Evolutionary conservation across 2,888 invertebrate genomes (phyloP).

Genomic region (Linyphia triangularis): DNA sequence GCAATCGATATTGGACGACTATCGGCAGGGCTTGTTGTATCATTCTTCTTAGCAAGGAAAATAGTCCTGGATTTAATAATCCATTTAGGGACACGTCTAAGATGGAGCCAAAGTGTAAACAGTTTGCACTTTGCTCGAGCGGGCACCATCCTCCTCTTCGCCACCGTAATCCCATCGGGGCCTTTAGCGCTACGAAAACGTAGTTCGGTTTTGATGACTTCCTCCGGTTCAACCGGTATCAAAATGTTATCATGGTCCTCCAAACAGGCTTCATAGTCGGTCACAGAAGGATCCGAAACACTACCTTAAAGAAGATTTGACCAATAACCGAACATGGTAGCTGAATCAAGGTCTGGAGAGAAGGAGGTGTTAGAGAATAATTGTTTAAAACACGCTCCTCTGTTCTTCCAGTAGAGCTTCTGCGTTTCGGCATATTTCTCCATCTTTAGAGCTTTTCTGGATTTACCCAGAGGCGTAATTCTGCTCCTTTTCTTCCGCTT

Average conservation of each 20-base stretch:
- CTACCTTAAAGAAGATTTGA: background rate
- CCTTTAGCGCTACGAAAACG: background rate
- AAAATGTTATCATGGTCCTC: background rate
- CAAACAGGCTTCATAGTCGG: background rate
- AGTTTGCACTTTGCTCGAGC: background rate
- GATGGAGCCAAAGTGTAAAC: background rate
- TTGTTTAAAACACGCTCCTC: background rate
- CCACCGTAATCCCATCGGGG: background rate
- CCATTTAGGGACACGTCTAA: background rate
- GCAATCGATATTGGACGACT: background rate
- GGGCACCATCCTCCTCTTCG: background rate
- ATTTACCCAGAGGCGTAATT: no score
- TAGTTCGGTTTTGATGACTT: background rate
- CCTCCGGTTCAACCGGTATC: background rate
- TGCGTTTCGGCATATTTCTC: background rate
- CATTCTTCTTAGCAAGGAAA: background rate
- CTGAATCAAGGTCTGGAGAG: background rate
- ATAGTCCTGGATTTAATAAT: background rate
- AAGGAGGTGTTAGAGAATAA: background rate
- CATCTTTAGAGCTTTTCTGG: no score
- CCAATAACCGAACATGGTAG: constrained; percentile 4
- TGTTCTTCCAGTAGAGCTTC: background rate
- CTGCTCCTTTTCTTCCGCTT: no score
- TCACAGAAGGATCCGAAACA: background rate
- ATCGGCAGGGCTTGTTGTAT: background rate